phyloP scores from a whole-genome alignment of 2,797 vertebrate species.

The Odontamblyopus lacepedii region DNA sequence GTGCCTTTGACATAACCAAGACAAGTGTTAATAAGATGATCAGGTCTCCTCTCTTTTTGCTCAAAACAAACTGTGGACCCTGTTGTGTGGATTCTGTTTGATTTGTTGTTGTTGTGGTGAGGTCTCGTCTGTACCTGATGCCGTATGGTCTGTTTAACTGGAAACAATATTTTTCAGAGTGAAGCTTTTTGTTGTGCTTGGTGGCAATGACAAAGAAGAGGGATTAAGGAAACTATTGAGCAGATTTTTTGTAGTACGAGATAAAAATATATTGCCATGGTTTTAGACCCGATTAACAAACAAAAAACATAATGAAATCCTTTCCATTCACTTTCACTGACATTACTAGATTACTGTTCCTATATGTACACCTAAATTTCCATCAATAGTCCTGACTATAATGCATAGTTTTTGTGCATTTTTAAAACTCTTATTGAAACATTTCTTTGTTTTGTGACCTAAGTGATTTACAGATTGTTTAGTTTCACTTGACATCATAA shows the following conservation, averaged over 20 bases:
- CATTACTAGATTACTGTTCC: neutral
- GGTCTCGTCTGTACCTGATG: slow-evolving; percentile 54
- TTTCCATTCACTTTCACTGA: neutral
- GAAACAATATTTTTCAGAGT: slow-evolving; percentile 32
- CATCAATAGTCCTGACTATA: no score
- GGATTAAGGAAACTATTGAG: slow-evolving; percentile 42
- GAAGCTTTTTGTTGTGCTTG: slow-evolving; percentile 42
- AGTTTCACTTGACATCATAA: neutral
- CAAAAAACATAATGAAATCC: neutral
- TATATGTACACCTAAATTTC: neutral
- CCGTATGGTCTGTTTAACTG: slow-evolving; percentile 64
- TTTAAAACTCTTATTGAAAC: neutral
- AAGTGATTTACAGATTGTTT: no score
- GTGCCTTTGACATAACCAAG: slow-evolving; percentile 91
- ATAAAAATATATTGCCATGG: neutral
- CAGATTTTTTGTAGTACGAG: slow-evolving; percentile 1
- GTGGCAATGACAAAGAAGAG: slow-evolving; percentile 34
- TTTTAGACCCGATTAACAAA: neutral
- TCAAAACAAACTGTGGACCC: slow-evolving; percentile 72
- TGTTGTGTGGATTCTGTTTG: slow-evolving; percentile 67
- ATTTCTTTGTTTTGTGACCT: neutral
- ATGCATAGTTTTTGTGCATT: neutral
- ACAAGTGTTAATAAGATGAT: slow-evolving; percentile 79
- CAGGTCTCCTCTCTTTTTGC: slow-evolving; percentile 82
- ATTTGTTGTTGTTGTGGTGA: slow-evolving; percentile 67